Percentiles rank a stretch among this genome's conserved stretches.
These are phyloP conservation scores for Mormyrops attenuatus DNA, from an alignment of 2,797 vertebrate genomes.

Conservation along the genomic window DNA sequence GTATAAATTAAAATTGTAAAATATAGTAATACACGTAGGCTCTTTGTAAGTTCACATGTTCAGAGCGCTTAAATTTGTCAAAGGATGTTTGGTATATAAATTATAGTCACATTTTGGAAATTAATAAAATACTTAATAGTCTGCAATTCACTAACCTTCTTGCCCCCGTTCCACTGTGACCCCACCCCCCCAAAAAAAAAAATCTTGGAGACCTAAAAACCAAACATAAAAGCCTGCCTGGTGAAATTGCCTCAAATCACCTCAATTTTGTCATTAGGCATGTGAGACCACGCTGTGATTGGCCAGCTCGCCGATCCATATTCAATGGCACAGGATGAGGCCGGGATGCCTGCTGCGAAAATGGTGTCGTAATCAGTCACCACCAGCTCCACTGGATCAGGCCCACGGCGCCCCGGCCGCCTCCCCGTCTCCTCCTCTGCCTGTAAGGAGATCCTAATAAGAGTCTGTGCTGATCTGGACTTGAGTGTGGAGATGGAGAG, in stretches of 20 bases:
- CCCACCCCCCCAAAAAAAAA: neutral
- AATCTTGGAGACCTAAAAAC: neutral
- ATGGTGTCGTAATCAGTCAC: constrained; percentile 98
- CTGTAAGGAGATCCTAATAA: constrained; percentile 84
- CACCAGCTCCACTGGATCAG: constrained; percentile 91
- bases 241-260: constrained; percentile 99
- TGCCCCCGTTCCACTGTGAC: constrained; percentile 46
- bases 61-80: neutral
- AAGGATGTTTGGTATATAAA: neutral
- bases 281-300: constrained; percentile 80
- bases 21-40: neutral
- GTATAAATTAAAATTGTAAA: neutral
- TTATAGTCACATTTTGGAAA: constrained; percentile 3
- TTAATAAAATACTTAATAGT: constrained; percentile 51
- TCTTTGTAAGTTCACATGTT: neutral
- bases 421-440: constrained; percentile 59
- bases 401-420: constrained; percentile 67
- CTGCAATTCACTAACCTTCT: constrained; percentile 56
- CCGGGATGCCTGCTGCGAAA: constrained; percentile 93
- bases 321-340: constrained; percentile 96
- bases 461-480: constrained; percentile 68
- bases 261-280: constrained; percentile 98
- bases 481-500: constrained; percentile 52
- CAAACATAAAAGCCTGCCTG: constrained; percentile 52
- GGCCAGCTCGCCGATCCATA: constrained; percentile 87